These are phyloP conservation scores for Drosophila azteca DNA, from an alignment of 1,140 invertebrate genomes.

Conservation along the genomic window DNA sequence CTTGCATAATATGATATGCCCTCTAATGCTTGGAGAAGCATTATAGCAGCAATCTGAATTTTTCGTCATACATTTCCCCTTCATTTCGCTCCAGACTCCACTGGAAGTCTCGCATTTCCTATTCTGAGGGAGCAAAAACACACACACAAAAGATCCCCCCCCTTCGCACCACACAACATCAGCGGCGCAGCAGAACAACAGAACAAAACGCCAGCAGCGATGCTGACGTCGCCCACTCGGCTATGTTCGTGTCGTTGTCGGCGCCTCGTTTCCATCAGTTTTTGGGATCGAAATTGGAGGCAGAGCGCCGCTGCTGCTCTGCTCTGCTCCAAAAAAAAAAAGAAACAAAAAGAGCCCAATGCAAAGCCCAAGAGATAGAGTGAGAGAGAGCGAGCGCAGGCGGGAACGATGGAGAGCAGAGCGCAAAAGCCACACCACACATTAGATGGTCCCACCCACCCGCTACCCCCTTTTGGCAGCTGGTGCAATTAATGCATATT, in stretches of 20 bases:
- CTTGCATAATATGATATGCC: no score
- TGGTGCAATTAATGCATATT: slow-evolving; percentile 75
- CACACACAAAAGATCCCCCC: slow-evolving; percentile 34
- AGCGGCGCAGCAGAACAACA: no score
- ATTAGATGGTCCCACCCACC: neutral
- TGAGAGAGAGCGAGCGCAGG: neutral
- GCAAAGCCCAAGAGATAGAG: slow-evolving; percentile 9
- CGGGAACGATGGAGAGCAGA: slow-evolving; percentile 4
- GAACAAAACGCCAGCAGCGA: slow-evolving; percentile 2
- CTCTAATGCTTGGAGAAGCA: no score
- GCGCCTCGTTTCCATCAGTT: slow-evolving; percentile 1
- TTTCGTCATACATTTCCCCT: no score
- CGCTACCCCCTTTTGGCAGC: neutral
- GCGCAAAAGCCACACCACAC: neutral
- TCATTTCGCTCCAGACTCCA: no score
- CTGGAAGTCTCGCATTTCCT: slow-evolving; percentile 18
- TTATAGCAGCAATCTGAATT: no score
- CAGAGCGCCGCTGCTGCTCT: slow-evolving; percentile 19
- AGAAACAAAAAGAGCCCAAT: slow-evolving; percentile 21
- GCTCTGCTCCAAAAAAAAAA: slow-evolving; percentile 57
- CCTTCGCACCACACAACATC: neutral
- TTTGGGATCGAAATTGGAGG: slow-evolving; percentile 60
- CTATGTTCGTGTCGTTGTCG: slow-evolving; percentile 17
- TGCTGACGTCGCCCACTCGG: slow-evolving; percentile 3
- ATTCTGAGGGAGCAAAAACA: slow-evolving; percentile 48